phyloP scores from a whole-genome alignment of 1,140 invertebrate species.

The Chlorops oryzae region DNA sequence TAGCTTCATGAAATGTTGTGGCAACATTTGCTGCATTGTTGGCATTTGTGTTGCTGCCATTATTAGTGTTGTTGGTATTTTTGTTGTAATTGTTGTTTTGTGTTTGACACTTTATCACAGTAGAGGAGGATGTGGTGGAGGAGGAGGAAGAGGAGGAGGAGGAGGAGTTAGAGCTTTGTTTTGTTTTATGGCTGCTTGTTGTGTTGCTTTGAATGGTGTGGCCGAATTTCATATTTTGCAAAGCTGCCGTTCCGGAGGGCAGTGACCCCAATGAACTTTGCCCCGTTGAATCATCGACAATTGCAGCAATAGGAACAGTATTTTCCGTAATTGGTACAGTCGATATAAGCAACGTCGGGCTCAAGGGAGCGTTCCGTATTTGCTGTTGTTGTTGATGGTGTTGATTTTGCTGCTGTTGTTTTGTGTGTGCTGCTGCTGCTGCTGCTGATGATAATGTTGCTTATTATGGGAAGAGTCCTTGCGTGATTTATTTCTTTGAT shows the following conservation, averaged over 20 bases:
- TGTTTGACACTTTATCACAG: slow-evolving; percentile 48
- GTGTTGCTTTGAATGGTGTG: slow-evolving; percentile 17
- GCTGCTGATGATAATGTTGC: slow-evolving; percentile 24
- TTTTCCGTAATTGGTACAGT: too few species aligned
- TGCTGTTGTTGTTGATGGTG: slow-evolving; percentile 10
- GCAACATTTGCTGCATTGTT: not conserved
- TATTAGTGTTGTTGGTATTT: slow-evolving; percentile 29
- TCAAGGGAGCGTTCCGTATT: slow-evolving; percentile 4
- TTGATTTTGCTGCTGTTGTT: slow-evolving; percentile 2
- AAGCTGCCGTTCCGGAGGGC: slow-evolving; percentile 13
- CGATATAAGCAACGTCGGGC: slow-evolving; percentile 9
- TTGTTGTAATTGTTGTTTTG: slow-evolving; percentile 43
- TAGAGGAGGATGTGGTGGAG: slow-evolving; percentile 7
- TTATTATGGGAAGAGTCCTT: slow-evolving; percentile 48
- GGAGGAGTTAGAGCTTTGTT: slow-evolving; percentile 51
- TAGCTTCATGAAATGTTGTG: not conserved
- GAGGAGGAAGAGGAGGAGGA: slow-evolving; percentile 53
- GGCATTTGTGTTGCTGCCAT: slow-evolving; percentile 11
- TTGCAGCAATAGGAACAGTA: too few species aligned
- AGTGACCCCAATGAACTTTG: too few species aligned
- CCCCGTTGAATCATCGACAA: too few species aligned
- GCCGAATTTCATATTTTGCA: slow-evolving; percentile 15
- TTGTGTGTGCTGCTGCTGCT: slow-evolving; percentile 14
- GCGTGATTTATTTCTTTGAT: slow-evolving; percentile 39
- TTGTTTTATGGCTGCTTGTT: slow-evolving; percentile 30